Conservation (phyloP, 1,140 invertebrate species). For the Manduca sexta region DNA sequence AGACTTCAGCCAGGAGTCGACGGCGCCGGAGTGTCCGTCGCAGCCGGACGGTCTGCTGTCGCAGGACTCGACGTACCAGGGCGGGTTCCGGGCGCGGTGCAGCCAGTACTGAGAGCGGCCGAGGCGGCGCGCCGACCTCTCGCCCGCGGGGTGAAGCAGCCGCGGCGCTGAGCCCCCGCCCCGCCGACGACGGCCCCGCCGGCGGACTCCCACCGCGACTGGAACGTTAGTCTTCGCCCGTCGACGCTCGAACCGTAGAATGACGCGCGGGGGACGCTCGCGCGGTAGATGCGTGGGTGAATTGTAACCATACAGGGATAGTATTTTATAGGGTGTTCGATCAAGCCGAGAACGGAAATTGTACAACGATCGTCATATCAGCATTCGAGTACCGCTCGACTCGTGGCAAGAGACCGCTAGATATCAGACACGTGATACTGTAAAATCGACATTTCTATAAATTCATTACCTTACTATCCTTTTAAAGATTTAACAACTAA, state of each 20-base stretch:
- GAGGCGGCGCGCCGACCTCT: constrained; percentile 28
- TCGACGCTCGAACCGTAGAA: constrained; percentile 18
- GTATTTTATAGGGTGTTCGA: constrained; percentile 16
- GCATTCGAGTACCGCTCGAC: not conserved
- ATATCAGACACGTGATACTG: not conserved
- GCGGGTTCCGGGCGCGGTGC: constrained; percentile 76
- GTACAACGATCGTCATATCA: not conserved
- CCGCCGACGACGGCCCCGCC: constrained; percentile 12
- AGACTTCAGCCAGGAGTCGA: constrained; percentile 90
- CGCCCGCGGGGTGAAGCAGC: constrained; percentile 28
- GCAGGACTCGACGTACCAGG: constrained; percentile 95
- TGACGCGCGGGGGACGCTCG: constrained; percentile 19
- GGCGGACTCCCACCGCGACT: constrained; percentile 9
- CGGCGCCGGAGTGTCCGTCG: constrained; percentile 91
- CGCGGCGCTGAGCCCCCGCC: constrained; percentile 16
- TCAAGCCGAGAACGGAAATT: not conserved
- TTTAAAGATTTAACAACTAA: constrained; percentile 1
- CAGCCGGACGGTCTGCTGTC: constrained; percentile 95
- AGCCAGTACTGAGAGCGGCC: constrained; percentile 75
- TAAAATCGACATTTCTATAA: constrained; percentile 8
- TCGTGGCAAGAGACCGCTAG: not conserved
- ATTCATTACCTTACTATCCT: constrained; percentile 6
- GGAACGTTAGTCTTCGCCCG: constrained; percentile 18
- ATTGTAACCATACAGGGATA: constrained; percentile 26
- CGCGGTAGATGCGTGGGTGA: constrained; percentile 5